Evolutionary conservation across 2,797 vertebrate genomes (phyloP), one percentile per base, ranked within the genome.

Genomic region (Neostethus bicornis): DNA sequence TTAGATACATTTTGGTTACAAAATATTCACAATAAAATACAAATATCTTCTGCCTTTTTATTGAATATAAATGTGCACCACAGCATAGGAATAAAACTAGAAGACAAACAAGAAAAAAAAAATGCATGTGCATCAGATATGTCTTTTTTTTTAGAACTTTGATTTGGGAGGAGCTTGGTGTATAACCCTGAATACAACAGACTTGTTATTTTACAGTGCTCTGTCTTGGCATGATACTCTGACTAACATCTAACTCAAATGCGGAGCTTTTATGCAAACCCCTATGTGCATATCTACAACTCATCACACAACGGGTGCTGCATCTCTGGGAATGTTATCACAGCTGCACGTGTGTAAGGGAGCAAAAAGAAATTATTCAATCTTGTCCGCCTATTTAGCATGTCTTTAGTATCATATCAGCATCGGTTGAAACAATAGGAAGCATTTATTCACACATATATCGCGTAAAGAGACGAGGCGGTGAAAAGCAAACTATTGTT

Each of bases 351-450:
- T 12, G 37, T 39, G 14, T 47, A 67, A 31, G 37, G 49, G 28
- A 41, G 44, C 55, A 32, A n/a, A n/a, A n/a, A 4, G 35, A 75
- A 85, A 80, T 76, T 81, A 74, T 41, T 83, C 70, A 61, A 66
- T 85, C 84, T 83, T 85, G 84, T 28, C 74, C 81, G 87, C 81
- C 81, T 88, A 85, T 85, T 87, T 78, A 73, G 81, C 76, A 75
- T 49, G 61, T 61, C n/a, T 20, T 61, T 29, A 9, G 66, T 72
- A 60, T 59, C 39, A 34, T 68, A 75, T 79, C 73, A 44, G 64
- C 10, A 49, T 57, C 60, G 58, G 59, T 56, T 43, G 38, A 61
- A 64, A 82, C 78, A 83, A 80, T 77, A 63, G 59, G 41, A 51
- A 50, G 4, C n/a, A 13, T 59, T 42, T 52, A 66, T 56, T 77